Evolutionary conservation across 2,888 invertebrate species (phyloP), one percentile per base, ranked within the genome.

Genomic region (Epistrophella euchroma): DNA sequence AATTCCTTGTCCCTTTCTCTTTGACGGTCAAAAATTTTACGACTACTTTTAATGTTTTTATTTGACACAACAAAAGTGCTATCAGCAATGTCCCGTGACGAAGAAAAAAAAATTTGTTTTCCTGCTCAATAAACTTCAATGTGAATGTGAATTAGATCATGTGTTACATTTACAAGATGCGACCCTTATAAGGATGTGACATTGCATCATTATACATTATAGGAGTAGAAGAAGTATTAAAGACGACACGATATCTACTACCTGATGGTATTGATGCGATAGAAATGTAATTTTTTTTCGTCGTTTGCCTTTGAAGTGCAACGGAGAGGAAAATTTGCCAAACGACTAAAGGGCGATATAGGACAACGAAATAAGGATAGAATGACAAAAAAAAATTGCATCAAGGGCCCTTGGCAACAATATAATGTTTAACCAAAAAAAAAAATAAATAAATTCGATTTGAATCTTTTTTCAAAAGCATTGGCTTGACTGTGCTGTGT

Each of bases 111-210:
- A 56, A 35, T 5, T 35, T 17, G 1, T 11, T 56, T 74, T 83
- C 62, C 22, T 28, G 64, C 83, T 47, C 73, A 74, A 83, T 62
- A 73, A 68, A 83, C 74, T 78, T 32, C 83, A 83, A 70, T 83
- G 74, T 56, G 78, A 83, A 70, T 83, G 74, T 56, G 78, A 74
- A 83, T 78, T 58, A 74, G 83, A 83, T 83, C 83, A 78, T 83
- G 78, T 83, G 83, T 74, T 70, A 62, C 73, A 52, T 73, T 74
- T 70, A 64, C 74, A 52, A 73, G 72, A 73, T 58, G 72, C 50
- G 37, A 68, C 72, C 79, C 73, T 47, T 47, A 4, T 40, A 66
- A 66, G 58, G 66, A 79, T 66, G 50, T 28, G 19, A 22, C 72
- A 74, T 52, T 80, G 68, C 68, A 78, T 81, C 81, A 76, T 76